A percentile compares a stretch with the other conserved stretches of the same genome.
phyloP scores from a whole-genome alignment of 2,888 invertebrate genomes.

The Cosmia trapezina region DNA sequence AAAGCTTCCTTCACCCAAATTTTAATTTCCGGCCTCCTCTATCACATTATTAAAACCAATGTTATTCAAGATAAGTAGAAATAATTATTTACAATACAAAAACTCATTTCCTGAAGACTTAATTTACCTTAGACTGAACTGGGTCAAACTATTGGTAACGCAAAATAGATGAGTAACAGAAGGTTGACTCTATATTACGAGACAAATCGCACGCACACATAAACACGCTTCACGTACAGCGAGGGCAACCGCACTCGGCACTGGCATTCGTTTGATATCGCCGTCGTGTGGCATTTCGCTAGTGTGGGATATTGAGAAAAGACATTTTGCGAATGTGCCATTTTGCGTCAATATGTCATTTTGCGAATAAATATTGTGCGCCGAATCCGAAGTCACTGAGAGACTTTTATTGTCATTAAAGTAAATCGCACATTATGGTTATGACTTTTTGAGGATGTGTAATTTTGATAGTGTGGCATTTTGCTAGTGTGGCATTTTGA shows the following conservation, averaged over 20 bases:
- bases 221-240: neutral
- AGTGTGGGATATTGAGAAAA: no score
- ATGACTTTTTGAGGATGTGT: no score
- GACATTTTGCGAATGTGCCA: no score
- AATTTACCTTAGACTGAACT: slow-evolving; percentile 51
- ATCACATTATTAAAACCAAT: slow-evolving; percentile 35
- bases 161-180: slow-evolving; percentile 3
- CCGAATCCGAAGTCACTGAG: no score
- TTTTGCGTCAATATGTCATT: no score
- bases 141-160: slow-evolving; percentile 40
- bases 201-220: neutral
- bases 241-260: neutral
- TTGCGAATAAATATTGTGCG: no score
- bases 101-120: slow-evolving; percentile 59
- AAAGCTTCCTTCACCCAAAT: slow-evolving; percentile 20
- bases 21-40: slow-evolving; percentile 48
- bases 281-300: no score
- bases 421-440: no score
- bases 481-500: no score
- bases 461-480: no score
- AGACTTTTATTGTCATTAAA: no score
- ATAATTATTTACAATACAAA: slow-evolving; percentile 53
- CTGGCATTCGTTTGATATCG: neutral
- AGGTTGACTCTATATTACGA: neutral
- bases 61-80: slow-evolving; percentile 42